A percentile compares a stretch with the other conserved stretches of the same genome.
These are phyloP conservation scores for Drosophila meridiana DNA, from an alignment of 2,888 invertebrate species.

Conservation along the genomic window DNA sequence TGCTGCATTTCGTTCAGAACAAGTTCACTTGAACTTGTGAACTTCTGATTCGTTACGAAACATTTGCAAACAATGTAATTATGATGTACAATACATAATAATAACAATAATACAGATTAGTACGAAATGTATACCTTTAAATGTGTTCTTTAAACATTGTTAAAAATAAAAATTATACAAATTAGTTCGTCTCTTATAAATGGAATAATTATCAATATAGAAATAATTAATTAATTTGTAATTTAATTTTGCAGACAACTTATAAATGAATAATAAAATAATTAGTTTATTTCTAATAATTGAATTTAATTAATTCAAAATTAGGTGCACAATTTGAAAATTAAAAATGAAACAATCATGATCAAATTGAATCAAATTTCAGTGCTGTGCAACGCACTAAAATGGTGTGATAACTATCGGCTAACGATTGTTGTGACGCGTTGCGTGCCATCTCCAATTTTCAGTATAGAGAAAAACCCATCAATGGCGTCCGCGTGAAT, in stretches of 20 bases:
- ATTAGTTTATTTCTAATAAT: too few relatives aligned
- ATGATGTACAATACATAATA: background rate
- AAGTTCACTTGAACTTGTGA: background rate
- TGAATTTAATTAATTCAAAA: too few relatives aligned
- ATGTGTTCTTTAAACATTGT: background rate
- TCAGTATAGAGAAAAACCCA: slow-evolving; percentile 64
- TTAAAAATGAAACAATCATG: too few relatives aligned
- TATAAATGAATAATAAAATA: background rate
- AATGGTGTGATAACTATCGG: slow-evolving; percentile 21
- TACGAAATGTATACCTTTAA: background rate
- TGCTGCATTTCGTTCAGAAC: background rate
- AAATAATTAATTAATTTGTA: background rate
- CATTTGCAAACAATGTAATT: background rate
- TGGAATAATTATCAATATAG: background rate
- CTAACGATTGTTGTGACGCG: slow-evolving; percentile 48
- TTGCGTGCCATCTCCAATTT: slow-evolving; percentile 48
- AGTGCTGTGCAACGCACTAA: slow-evolving; percentile 30
- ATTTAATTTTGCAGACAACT: background rate
- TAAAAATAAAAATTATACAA: background rate
- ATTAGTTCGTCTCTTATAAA: background rate
- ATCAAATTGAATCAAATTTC: background rate
- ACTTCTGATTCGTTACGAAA: background rate
- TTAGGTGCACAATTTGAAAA: too few relatives aligned
- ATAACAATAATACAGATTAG: background rate
- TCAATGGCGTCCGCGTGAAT: slow-evolving; percentile 75